These are phyloP conservation scores for Babyrousa celebensis DNA, from an alignment of 2,797 vertebrate genomes.

Conservation along the genomic window DNA sequence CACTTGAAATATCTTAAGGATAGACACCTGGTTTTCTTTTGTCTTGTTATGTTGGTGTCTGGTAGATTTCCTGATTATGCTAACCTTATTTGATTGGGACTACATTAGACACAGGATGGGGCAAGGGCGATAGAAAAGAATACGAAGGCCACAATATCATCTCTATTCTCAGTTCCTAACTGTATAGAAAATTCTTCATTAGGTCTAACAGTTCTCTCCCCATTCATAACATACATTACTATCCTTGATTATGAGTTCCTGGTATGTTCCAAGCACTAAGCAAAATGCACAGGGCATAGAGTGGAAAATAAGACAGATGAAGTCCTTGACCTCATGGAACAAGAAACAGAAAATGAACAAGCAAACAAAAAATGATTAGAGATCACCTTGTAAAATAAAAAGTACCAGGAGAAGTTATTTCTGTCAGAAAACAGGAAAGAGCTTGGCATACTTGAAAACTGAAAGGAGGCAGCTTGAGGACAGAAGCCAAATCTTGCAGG, in stretches of 20 bases:
- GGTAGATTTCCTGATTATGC: neutral
- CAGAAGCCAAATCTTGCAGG: neutral
- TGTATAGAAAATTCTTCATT: slow-evolving; percentile 42
- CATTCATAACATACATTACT: slow-evolving; percentile 27
- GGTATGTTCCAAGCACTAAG: slow-evolving; percentile 3
- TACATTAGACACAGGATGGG: neutral
- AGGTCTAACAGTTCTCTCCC: neutral
- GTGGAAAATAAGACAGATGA: slow-evolving; percentile 39
- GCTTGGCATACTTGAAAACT: slow-evolving; percentile 20
- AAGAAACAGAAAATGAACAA: slow-evolving; percentile 31
- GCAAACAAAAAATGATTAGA: neutral
- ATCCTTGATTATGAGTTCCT: neutral
- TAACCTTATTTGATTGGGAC: slow-evolving; percentile 44
- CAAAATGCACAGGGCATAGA: neutral
- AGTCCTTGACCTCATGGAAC: neutral
- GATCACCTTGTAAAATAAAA: neutral
- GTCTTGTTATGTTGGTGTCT: slow-evolving; percentile 29
- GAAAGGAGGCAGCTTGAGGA: neutral
- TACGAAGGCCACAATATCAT: neutral
- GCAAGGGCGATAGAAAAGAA: neutral
- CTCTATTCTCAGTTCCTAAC: slow-evolving; percentile 43
- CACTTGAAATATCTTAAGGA: slow-evolving; percentile 50
- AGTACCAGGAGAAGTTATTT: neutral
- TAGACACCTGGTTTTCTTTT: neutral
- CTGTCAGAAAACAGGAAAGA: slow-evolving; percentile 32